Conservation (phyloP, 2,797 vertebrate genomes). For the Lycodopsis pacificus region DNA sequence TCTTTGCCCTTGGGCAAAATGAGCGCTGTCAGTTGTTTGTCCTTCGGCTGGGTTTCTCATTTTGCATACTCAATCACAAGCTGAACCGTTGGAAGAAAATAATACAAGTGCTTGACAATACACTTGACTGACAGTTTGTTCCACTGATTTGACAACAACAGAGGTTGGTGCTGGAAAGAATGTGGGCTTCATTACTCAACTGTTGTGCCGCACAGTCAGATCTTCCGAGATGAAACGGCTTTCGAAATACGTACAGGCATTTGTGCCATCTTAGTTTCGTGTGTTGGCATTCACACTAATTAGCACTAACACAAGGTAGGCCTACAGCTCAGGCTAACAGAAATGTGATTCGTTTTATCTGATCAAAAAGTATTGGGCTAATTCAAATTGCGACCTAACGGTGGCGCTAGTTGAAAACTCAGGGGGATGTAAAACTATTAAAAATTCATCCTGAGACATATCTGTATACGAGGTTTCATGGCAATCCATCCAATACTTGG, state of each 20-base stretch:
- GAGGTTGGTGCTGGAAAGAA: background rate
- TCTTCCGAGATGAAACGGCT: background rate
- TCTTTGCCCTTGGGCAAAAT: constrained; percentile 50
- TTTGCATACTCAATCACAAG: constrained; percentile 16
- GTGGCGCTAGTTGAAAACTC: background rate
- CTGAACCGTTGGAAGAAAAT: constrained; percentile 1
- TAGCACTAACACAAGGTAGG: background rate
- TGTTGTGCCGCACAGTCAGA: background rate
- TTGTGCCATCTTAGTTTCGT: background rate
- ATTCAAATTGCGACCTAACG: background rate
- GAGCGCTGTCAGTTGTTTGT: constrained; percentile 25
- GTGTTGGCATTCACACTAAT: background rate
- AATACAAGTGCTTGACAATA: background rate
- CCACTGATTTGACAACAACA: constrained; percentile 7
- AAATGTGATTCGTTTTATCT: background rate
- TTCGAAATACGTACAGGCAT: constrained; percentile 8
- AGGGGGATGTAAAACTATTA: background rate
- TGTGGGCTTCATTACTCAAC: background rate
- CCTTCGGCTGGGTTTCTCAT: constrained; percentile 20
- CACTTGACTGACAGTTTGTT: constrained; percentile 13
- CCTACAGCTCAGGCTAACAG: background rate
- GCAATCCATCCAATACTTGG: background rate
- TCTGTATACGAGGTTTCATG: background rate
- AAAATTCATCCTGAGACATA: background rate
- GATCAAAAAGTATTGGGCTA: background rate